phyloP scores from a whole-genome alignment of 1,140 invertebrate species.

The Monomorium pharaonis region DNA sequence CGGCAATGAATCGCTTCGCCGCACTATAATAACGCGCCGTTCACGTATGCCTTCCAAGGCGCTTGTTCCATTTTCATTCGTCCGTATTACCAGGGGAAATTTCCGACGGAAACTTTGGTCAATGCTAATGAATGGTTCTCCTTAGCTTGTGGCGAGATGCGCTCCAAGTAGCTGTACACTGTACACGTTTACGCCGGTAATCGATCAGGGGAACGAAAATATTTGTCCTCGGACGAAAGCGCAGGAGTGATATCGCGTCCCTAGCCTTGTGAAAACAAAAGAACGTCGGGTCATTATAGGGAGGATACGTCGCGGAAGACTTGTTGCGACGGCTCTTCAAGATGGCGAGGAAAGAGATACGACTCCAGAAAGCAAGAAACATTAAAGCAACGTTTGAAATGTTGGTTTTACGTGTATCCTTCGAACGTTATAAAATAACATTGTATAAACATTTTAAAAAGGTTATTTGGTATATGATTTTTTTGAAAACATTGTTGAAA shows the following conservation, averaged over 20 bases:
- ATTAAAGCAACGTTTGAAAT: no score
- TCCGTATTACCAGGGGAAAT: background rate
- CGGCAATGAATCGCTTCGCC: background rate
- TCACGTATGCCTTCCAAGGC: background rate
- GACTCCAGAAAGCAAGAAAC: no score
- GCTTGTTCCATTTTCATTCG: background rate
- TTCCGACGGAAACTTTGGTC: background rate
- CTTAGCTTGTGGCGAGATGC: background rate
- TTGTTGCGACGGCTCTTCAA: slow-evolving; percentile 7
- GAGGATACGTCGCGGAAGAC: background rate
- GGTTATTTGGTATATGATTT: no score
- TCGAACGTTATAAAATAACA: no score
- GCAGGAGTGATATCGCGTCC: no score
- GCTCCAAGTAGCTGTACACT: background rate
- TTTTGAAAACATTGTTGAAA: no score
- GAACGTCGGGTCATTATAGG: background rate
- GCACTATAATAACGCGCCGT: background rate
- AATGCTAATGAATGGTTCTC: background rate
- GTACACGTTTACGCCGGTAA: slow-evolving; percentile 11
- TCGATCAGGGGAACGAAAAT: slow-evolving; percentile 30
- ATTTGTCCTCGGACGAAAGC: slow-evolving; percentile 14
- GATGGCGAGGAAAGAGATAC: background rate
- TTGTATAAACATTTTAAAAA: no score
- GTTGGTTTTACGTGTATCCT: no score
- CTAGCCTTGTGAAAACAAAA: background rate